These are phyloP conservation scores for Pemphredon lugubris DNA, from an alignment of 2,888 invertebrate genomes.

Conservation along the genomic window DNA sequence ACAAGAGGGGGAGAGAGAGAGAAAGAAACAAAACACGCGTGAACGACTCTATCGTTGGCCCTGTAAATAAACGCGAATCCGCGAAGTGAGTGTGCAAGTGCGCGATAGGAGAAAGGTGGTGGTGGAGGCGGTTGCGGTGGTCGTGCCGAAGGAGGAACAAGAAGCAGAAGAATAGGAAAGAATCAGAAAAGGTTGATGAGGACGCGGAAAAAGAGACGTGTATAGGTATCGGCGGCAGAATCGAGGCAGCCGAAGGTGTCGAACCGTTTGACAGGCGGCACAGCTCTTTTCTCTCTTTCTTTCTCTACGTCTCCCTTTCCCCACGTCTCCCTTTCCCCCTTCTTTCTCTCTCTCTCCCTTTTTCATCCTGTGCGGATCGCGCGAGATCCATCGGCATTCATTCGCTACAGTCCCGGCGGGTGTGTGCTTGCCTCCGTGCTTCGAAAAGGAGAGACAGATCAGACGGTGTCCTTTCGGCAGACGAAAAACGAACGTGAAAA, in stretches of 20 bases:
- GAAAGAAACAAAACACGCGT: no score
- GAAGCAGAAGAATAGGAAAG: slow-evolving; percentile 23
- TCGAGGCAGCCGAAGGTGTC: slow-evolving; percentile 56
- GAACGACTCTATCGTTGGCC: slow-evolving; percentile 29
- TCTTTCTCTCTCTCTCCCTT: slow-evolving; percentile 44
- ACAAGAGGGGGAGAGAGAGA: slow-evolving; percentile 41
- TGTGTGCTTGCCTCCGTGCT: slow-evolving; percentile 18
- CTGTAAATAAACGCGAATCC: slow-evolving; percentile 63
- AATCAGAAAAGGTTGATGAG: neutral
- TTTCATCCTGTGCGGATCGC: slow-evolving; percentile 79
- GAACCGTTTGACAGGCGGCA: slow-evolving; percentile 60
- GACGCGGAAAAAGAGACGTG: slow-evolving; percentile 44
- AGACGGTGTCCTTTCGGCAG: no score
- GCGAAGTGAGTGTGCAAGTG: slow-evolving; percentile 64
- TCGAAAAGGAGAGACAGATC: no score
- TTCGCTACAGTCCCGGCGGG: slow-evolving; percentile 30
- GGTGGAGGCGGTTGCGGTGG: slow-evolving; percentile 33
- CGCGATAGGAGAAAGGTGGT: slow-evolving; percentile 53
- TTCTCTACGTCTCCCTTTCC: slow-evolving; percentile 39
- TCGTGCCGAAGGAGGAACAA: slow-evolving; percentile 34
- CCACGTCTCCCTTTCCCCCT: slow-evolving; percentile 10
- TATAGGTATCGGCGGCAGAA: slow-evolving; percentile 52
- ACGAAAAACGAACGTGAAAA: slow-evolving; percentile 56
- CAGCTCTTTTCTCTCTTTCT: slow-evolving; percentile 22
- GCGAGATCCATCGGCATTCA: slow-evolving; percentile 50